These are phyloP conservation scores for Pocillopora verrucosa DNA, from an alignment of 64 coral and sea anemone genomes.

Conservation along the genomic window DNA sequence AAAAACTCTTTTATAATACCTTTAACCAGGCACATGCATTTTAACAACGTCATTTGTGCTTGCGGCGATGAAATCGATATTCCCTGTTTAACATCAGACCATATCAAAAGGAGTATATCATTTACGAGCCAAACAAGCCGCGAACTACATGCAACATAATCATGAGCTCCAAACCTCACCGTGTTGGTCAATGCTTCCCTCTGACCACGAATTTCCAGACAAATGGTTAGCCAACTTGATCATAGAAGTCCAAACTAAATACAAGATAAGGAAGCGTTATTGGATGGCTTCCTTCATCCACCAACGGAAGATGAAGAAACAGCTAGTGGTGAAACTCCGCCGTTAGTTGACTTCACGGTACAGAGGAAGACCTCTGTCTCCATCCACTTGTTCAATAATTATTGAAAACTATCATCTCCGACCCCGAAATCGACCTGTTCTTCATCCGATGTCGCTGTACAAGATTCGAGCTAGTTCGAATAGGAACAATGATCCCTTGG, in stretches of 20 bases:
- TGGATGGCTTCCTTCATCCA: background rate
- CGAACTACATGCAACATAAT: too few relatives aligned
- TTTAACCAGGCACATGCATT: too few relatives aligned
- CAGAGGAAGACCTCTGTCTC: background rate
- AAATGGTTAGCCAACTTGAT: conserved; percentile 61
- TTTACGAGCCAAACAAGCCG: too few relatives aligned
- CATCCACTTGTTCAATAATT: conserved; percentile 51
- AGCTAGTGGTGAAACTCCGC: conserved; percentile 14
- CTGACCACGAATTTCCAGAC: conserved; percentile 44
- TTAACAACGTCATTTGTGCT: too few relatives aligned
- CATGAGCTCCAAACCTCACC: too few relatives aligned
- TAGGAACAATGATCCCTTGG: background rate
- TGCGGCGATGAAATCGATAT: too few relatives aligned
- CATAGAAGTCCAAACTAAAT: background rate
- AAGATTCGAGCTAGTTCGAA: background rate
- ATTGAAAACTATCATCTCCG: conserved; percentile 55
- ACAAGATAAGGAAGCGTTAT: conserved; percentile 12
- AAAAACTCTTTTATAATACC: too few relatives aligned
- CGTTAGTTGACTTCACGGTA: background rate
- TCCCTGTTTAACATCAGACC: too few relatives aligned
- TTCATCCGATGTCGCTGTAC: conserved; percentile 67
- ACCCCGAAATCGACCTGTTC: conserved; percentile 68
- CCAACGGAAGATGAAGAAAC: conserved; percentile 26
- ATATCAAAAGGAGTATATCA: too few relatives aligned
- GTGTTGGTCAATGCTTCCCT: too few relatives aligned